Evolutionary conservation across 1,140 invertebrate species (phyloP).

Genomic region (Aphis craccivora): DNA sequence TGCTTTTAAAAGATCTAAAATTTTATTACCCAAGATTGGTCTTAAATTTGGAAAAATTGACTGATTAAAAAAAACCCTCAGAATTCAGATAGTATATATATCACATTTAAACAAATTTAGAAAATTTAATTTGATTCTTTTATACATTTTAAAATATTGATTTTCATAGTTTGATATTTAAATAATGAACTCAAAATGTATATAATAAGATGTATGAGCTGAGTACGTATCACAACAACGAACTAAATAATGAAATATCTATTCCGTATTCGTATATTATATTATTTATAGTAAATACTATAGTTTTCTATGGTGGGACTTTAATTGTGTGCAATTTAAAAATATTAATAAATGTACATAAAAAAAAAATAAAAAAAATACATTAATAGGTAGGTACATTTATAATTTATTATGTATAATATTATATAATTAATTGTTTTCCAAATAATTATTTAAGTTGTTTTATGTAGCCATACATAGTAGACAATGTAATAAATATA

Average conservation of each 20-base stretch:
- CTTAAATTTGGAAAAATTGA: too few relatives aligned
- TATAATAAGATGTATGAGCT: background rate
- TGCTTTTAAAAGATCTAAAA: too few relatives aligned
- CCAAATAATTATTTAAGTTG: background rate
- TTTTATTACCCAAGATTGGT: too few relatives aligned
- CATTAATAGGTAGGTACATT: too few relatives aligned
- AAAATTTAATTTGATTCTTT: background rate
- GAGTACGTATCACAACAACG: background rate
- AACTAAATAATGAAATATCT: too few relatives aligned
- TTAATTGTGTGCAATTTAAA: too few relatives aligned
- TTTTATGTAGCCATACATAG: background rate
- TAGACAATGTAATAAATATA: background rate
- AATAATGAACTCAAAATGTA: background rate
- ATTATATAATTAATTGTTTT: background rate
- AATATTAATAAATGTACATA: background rate
- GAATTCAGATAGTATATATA: background rate
- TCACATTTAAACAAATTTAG: background rate
- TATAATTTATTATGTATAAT: background rate
- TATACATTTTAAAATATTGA: background rate
- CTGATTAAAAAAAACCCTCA: too few relatives aligned
- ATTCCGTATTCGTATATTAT: too few relatives aligned
- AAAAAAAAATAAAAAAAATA: too few relatives aligned
- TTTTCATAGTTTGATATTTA: background rate
- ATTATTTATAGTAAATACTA: too few relatives aligned
- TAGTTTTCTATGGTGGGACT: too few relatives aligned